phyloP scores from a whole-genome alignment of 53 echinoderm and acorn worm genomes.

The Hippasteria phrygiana region DNA sequence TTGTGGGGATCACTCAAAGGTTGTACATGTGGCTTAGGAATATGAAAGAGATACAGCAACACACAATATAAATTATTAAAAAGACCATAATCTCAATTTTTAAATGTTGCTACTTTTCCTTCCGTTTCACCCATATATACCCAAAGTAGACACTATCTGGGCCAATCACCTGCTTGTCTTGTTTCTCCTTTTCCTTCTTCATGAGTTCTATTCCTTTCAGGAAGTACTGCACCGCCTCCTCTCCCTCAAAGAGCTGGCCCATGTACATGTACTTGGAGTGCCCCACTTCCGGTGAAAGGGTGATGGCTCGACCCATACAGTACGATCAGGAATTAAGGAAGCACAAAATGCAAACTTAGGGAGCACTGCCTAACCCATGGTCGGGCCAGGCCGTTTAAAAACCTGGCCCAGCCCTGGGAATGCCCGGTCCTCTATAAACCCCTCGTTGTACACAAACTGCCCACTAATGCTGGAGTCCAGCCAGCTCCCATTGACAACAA shows the following conservation, averaged over 20 bases:
- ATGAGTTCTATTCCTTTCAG: slow-evolving; percentile 89
- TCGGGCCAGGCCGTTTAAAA: background rate
- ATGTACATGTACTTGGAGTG: slow-evolving; percentile 94
- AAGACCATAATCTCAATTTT: too few species aligned
- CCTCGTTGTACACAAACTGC: too few species aligned
- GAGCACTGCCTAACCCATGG: background rate
- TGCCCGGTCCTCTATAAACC: too few species aligned
- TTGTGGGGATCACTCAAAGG: too few species aligned
- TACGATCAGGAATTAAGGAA: slow-evolving; percentile 50
- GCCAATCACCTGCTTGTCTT: slow-evolving; percentile 46
- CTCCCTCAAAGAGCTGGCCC: slow-evolving; percentile 87
- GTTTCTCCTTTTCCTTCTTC: slow-evolving; percentile 57
- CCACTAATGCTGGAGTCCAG: too few species aligned
- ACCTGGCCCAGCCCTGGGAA: background rate
- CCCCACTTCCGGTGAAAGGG: slow-evolving; percentile 77
- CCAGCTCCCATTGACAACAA: too few species aligned
- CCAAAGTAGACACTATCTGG: too few species aligned
- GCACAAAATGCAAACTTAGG: background rate
- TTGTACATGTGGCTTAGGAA: too few species aligned
- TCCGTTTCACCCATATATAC: too few species aligned
- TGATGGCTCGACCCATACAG: slow-evolving; percentile 90
- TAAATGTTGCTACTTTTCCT: too few species aligned
- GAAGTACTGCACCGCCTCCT: slow-evolving; percentile 82
- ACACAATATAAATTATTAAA: too few species aligned
- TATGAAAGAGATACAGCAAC: too few species aligned